Evolutionary conservation across 2,113 vertebrate species (phyloP).

Genomic region (Heterochromis multidens): DNA sequence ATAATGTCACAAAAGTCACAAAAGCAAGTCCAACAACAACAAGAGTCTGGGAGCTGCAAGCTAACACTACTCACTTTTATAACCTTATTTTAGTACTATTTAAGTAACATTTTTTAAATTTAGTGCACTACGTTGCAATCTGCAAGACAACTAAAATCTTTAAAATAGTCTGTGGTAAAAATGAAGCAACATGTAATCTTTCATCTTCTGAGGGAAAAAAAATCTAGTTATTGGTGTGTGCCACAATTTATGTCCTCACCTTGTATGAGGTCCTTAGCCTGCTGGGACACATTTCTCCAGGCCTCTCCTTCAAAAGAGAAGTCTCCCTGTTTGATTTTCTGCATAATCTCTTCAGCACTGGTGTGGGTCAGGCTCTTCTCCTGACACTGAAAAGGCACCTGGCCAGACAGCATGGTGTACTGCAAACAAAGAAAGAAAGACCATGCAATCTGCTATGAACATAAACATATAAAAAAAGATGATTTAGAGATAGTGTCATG

Average conservation of each 20-base stretch:
- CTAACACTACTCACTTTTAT: background rate
- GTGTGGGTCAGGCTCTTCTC: slow-evolving; percentile 88
- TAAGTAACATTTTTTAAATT: background rate
- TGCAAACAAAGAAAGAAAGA: slow-evolving; percentile 59
- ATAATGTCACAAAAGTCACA: background rate
- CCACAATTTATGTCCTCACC: slow-evolving; percentile 73
- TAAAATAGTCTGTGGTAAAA: no score
- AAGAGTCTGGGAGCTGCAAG: background rate
- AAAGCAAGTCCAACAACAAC: background rate
- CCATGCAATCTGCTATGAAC: background rate
- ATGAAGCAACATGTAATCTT: no score
- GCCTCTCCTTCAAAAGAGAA: slow-evolving; percentile 97
- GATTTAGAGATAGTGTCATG: background rate
- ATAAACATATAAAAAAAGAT: background rate
- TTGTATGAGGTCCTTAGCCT: slow-evolving; percentile 96
- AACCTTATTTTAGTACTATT: background rate
- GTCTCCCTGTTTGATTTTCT: slow-evolving; percentile 96
- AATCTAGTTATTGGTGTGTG: no score
- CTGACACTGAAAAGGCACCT: slow-evolving; percentile 95
- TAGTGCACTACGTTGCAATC: background rate
- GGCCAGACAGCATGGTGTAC: slow-evolving; percentile 98
- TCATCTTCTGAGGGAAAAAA: no score
- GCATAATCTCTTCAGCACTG: slow-evolving; percentile 95
- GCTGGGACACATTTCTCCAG: slow-evolving; percentile 95
- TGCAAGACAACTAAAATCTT: no score